These are phyloP conservation scores for Tragulus kanchil DNA, from an alignment of 2,113 vertebrate genomes.

Conservation along the genomic window DNA sequence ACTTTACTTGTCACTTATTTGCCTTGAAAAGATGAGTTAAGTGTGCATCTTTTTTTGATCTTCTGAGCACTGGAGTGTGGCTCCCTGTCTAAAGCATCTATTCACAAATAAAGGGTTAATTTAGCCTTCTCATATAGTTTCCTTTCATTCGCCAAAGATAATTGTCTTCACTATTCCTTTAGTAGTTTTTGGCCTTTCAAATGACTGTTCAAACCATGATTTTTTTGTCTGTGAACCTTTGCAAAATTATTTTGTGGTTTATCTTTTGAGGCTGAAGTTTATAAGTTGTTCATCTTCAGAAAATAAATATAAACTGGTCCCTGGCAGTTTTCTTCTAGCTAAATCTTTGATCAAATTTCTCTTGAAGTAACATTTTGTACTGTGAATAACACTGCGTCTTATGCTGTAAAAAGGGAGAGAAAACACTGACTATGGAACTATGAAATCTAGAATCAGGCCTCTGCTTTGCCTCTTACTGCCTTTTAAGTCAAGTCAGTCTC, in stretches of 20 bases:
- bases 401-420: background rate
- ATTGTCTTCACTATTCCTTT: background rate
- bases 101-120: slow-evolving; percentile 31
- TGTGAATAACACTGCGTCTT: background rate
- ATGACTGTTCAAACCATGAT: background rate
- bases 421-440: slow-evolving; percentile 2
- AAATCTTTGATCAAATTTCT: background rate
- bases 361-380: background rate
- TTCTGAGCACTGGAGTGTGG: background rate
- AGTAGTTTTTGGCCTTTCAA: background rate
- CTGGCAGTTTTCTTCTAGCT: background rate
- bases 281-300: background rate
- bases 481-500: background rate
- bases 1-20: background rate
- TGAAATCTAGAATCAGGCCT: background rate
- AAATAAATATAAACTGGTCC: slow-evolving; percentile 35
- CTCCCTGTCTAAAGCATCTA: slow-evolving; percentile 3
- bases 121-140: background rate
- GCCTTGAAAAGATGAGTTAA: background rate
- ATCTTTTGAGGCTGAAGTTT: slow-evolving; percentile 15
- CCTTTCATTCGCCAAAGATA: background rate
- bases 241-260: background rate
- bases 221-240: background rate
- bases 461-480: background rate
- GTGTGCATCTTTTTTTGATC: background rate